Percentiles rank a stretch among this genome's conserved stretches.
phyloP scores from a whole-genome alignment of 2,888 invertebrate genomes.

The Athalia circularis region DNA sequence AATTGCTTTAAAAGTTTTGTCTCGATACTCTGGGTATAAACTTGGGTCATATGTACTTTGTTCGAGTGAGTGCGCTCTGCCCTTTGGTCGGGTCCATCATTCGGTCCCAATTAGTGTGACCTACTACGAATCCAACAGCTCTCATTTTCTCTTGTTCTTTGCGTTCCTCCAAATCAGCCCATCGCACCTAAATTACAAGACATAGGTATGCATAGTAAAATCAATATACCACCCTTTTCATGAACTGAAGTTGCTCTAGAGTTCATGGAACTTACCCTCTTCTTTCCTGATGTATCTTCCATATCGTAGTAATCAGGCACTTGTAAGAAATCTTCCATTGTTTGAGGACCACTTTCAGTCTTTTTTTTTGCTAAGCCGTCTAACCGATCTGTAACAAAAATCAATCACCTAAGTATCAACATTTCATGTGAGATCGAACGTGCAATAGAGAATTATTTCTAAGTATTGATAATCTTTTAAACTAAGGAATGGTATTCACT shows the following conservation, averaged over 20 bases:
- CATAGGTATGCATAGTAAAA: background rate
- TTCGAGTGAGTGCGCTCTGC: slow-evolving; percentile 91
- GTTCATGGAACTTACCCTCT: slow-evolving; percentile 83
- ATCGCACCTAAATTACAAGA: slow-evolving; percentile 85
- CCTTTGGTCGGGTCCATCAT: slow-evolving; percentile 96
- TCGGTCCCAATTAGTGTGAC: slow-evolving; percentile 96
- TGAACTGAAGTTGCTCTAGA: background rate
- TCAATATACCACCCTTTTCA: background rate
- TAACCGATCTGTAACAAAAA: slow-evolving; percentile 86
- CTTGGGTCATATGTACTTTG: slow-evolving; percentile 86
- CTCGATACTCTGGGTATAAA: slow-evolving; percentile 52
- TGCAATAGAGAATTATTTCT: slow-evolving; percentile 9
- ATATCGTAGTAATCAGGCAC: slow-evolving; percentile 83
- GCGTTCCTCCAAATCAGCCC: slow-evolving; percentile 98
- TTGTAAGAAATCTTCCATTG: slow-evolving; percentile 96
- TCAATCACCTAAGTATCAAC: background rate
- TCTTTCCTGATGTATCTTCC: slow-evolving; percentile 84
- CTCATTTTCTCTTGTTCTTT: slow-evolving; percentile 94
- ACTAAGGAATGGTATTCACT: background rate
- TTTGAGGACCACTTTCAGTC: slow-evolving; percentile 78
- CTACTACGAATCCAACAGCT: slow-evolving; percentile 97
- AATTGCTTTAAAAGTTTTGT: slow-evolving; percentile 50
- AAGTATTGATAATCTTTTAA: background rate
- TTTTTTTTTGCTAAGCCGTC: slow-evolving; percentile 90
- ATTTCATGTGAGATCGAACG: background rate